Evolutionary conservation across 2,888 invertebrate species (phyloP).

Genomic region (Xestia ashworthii): DNA sequence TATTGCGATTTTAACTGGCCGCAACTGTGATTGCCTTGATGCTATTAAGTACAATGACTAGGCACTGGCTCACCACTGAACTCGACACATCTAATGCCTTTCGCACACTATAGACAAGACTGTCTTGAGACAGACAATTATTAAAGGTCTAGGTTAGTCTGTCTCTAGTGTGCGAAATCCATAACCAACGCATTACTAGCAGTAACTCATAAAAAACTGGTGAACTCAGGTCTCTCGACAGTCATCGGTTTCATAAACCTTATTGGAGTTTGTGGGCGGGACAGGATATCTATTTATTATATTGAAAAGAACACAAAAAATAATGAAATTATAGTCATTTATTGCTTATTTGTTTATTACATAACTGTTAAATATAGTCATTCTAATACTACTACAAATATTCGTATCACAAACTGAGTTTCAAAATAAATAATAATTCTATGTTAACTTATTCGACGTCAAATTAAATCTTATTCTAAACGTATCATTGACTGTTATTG

Average conservation of each 20-base stretch:
- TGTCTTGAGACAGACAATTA: too few relatives aligned
- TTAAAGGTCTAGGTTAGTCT: too few relatives aligned
- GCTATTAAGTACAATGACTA: too few relatives aligned
- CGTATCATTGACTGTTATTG: conserved; percentile 42
- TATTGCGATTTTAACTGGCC: too few relatives aligned
- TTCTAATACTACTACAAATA: conserved; percentile 5
- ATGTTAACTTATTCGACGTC: conserved; percentile 34
- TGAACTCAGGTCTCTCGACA: too few relatives aligned
- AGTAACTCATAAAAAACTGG: too few relatives aligned
- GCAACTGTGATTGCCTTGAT: too few relatives aligned
- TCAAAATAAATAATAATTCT: neutral
- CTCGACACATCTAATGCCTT: too few relatives aligned
- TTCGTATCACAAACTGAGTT: conserved; percentile 3
- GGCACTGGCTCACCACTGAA: too few relatives aligned
- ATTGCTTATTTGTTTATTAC: neutral
- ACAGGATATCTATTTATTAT: neutral
- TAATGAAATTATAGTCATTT: neutral
- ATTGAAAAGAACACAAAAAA: neutral
- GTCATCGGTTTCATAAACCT: neutral
- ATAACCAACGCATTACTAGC: too few relatives aligned
- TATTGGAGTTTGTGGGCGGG: neutral
- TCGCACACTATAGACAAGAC: too few relatives aligned
- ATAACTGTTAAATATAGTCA: neutral
- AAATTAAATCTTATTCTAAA: conserved; percentile 53
- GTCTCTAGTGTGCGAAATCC: too few relatives aligned